Evolutionary conservation across 2,888 invertebrate genomes (phyloP).

Genomic region (Seira ritae): DNA sequence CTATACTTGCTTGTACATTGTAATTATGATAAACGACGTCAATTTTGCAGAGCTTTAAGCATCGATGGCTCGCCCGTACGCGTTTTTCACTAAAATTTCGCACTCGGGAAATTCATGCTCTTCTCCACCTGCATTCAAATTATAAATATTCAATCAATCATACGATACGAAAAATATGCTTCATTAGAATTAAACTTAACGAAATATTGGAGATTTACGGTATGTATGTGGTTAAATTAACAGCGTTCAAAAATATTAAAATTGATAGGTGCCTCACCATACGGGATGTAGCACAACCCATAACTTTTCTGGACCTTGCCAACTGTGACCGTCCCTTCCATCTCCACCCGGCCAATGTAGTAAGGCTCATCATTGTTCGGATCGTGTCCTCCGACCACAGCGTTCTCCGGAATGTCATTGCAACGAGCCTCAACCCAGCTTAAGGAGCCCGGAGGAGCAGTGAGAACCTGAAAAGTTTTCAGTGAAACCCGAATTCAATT

Average conservation of each 20-base stretch:
- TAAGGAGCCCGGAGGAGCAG: constrained; percentile 59
- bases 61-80: constrained; percentile 57
- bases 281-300: constrained; percentile 62
- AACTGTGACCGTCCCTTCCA: constrained; percentile 58
- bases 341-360: constrained; percentile 61
- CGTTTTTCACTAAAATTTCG: constrained; percentile 64
- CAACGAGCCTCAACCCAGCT: constrained; percentile 61
- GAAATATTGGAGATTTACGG: too few relatives aligned
- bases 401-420: constrained; percentile 49
- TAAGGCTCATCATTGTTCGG: constrained; percentile 44
- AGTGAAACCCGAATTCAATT: neutral
- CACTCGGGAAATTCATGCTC: constrained; percentile 56
- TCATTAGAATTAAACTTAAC: too few relatives aligned
- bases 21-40: too few relatives aligned
- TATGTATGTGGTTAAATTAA: too few relatives aligned
- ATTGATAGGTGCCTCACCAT: constrained; percentile 39
- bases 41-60: constrained; percentile 42
- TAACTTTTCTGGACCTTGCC: constrained; percentile 62
- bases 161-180: too few relatives aligned
- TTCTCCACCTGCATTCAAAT: constrained; percentile 31
- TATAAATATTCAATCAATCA: too few relatives aligned
- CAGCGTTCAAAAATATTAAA: too few relatives aligned
- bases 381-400: constrained; percentile 55
- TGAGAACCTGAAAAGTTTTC: constrained; percentile 40
- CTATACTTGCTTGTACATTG: too few relatives aligned